Evolutionary conservation across 2,888 invertebrate species (phyloP), one percentile per base, ranked within the genome.

Genomic region (Andrena bucephala): DNA sequence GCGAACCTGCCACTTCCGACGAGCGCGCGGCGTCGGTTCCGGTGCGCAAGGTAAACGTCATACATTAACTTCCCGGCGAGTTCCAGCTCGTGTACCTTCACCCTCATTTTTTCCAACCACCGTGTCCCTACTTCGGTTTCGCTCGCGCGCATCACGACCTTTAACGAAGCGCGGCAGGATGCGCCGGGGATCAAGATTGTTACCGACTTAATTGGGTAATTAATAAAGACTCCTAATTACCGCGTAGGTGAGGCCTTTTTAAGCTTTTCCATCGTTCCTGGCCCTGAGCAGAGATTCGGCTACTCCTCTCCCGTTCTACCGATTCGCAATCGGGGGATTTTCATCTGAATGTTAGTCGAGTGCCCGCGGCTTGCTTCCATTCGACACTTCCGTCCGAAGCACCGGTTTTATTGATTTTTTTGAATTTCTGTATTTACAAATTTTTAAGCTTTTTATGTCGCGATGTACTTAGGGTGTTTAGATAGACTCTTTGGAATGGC

Each of bases 221-320:
- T 93, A 93, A 93, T 92, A 93, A 91, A 89, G 89, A 86, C 80
- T 85, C 88, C 89, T 92, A 92, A 92, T 93, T 92, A 92, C 87
- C 76, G 80, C 87, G 78, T 85, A 83, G 85, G 83, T 86, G 80
- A 86, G 83, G 79, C 83, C 85, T 90, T 90, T 90, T 90, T 88
- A 87, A 88, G 88, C 83, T 78, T 77, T 85, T 76, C 69, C 75
- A 59, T 54, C 36, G 10, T 42, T 72, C 20, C 57, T 42, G 57
- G 7, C 62, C 29, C 20, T 66, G 73, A 8, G 36, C 68, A 63
- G 57, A 69, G 75, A 70, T 36, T 75, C 60, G 50, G 24, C 59
- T 29, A 48, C 31, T 36, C 48, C 29, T 16, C 65, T 31, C 62
- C 57, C 65, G 31, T 48, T 36, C 54, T 48, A 24, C 63, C 52